These are phyloP conservation scores for Tetramorium parvispinum DNA, from an alignment of 1,140 invertebrate species.

Conservation along the genomic window DNA sequence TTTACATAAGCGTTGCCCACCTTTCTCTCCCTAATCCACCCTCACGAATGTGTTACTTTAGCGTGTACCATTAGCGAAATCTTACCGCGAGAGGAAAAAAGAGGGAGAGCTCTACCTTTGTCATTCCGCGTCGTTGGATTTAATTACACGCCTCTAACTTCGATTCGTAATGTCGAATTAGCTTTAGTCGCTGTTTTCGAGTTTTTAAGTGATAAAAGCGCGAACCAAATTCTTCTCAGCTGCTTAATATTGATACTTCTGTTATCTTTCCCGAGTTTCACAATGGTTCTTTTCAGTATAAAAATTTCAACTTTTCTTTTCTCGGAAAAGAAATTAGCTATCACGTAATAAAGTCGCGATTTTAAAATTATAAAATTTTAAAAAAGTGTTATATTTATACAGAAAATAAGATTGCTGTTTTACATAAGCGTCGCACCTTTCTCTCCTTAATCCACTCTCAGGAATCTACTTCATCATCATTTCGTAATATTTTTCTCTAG, in stretches of 20 bases:
- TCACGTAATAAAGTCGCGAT: not conserved
- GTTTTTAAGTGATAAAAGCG: not conserved
- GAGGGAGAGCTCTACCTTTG: not conserved
- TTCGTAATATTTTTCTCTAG: not conserved
- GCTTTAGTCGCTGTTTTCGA: not conserved
- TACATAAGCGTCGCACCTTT: too few relatives aligned
- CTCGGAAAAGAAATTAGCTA: constrained; percentile 6
- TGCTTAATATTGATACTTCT: not conserved
- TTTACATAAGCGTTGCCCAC: constrained; percentile 48
- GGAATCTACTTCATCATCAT: not conserved
- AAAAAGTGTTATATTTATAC: not conserved
- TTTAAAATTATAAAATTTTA: constrained; percentile 19
- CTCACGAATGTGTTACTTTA: not conserved
- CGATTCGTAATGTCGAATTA: not conserved
- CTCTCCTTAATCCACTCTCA: too few relatives aligned
- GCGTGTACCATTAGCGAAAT: not conserved
- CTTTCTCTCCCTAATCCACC: constrained; percentile 34
- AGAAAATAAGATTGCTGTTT: constrained; percentile 26
- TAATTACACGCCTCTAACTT: not conserved
- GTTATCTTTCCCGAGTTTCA: not conserved
- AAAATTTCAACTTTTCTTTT: constrained; percentile 26
- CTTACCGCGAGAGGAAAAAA: not conserved
- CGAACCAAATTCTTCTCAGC: not conserved
- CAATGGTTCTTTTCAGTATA: not conserved
- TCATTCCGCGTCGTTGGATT: not conserved